phyloP scores from a whole-genome alignment of 1,140 invertebrate species.

The Cataglyphis hispanica region DNA sequence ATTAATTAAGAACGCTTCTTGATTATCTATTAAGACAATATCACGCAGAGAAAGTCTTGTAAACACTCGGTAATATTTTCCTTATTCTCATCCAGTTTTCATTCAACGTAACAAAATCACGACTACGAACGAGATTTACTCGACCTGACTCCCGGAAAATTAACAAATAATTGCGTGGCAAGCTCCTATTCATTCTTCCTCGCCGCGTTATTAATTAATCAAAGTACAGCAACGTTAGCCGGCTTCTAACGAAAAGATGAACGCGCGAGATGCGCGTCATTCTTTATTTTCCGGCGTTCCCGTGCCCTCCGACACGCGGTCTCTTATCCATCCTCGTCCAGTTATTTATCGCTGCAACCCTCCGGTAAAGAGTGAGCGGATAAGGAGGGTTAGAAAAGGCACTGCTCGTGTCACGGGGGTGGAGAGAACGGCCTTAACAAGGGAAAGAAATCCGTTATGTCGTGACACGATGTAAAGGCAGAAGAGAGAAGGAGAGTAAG shows the following conservation, averaged over 20 bases:
- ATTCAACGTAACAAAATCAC: not conserved
- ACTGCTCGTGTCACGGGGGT: constrained; percentile 46
- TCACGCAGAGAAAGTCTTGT: not conserved
- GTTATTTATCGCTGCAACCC: constrained; percentile 66
- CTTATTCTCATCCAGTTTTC: not conserved
- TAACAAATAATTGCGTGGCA: constrained; percentile 45
- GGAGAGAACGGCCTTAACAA: constrained; percentile 63
- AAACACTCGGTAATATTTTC: not conserved
- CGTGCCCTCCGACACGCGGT: not conserved
- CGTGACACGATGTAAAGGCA: constrained; percentile 9
- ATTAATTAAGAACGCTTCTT: constrained; percentile 26
- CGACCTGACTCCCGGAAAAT: not conserved
- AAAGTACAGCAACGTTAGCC: not conserved
- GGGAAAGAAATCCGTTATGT: constrained; percentile 49
- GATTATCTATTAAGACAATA: not conserved
- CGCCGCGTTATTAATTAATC: constrained; percentile 58
- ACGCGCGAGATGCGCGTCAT: constrained; percentile 11
- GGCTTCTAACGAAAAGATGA: constrained; percentile 2
- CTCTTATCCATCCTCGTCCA: constrained; percentile 41
- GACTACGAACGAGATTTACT: constrained; percentile 6
- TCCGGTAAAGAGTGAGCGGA: not conserved
- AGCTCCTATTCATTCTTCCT: not conserved
- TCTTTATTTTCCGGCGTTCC: constrained; percentile 44
- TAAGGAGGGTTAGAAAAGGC: not conserved
- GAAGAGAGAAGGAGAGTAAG: not conserved